Evolutionary conservation across 2,888 invertebrate species (phyloP).

Genomic region (Lutraria lutraria): DNA sequence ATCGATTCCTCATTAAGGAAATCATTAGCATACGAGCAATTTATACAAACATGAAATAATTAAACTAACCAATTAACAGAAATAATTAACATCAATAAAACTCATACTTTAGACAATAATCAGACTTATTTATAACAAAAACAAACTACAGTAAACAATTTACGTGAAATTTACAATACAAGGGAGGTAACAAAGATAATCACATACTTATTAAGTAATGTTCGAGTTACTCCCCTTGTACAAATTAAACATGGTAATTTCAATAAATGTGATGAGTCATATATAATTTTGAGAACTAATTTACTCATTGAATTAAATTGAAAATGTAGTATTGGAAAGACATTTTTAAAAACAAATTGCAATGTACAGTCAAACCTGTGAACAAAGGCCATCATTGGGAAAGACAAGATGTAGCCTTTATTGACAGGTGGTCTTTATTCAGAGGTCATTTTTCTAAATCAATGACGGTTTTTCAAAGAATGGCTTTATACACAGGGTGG

Average conservation of each 20-base stretch:
- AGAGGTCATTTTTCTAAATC: too few species aligned
- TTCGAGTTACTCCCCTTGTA: background rate
- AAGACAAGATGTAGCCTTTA: too few species aligned
- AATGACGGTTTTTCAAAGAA: too few species aligned
- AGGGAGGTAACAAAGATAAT: background rate
- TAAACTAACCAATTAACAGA: background rate
- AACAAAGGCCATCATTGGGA: too few species aligned
- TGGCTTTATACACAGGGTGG: too few species aligned
- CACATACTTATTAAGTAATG: background rate
- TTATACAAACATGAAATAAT: background rate
- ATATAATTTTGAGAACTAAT: too few species aligned
- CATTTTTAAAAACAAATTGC: too few species aligned
- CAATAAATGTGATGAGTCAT: too few species aligned
- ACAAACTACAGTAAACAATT: background rate
- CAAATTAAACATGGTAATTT: background rate
- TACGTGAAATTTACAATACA: background rate
- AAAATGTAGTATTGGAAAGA: too few species aligned
- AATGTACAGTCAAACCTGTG: too few species aligned
- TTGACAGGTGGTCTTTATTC: too few species aligned
- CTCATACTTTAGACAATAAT: background rate
- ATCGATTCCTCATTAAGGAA: background rate
- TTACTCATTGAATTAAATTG: too few species aligned
- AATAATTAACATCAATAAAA: slow-evolving; percentile 5
- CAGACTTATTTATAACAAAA: background rate
- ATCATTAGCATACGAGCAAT: background rate